Evolutionary conservation across 1,140 invertebrate species (phyloP).

Genomic region (Papilio dardanus): DNA sequence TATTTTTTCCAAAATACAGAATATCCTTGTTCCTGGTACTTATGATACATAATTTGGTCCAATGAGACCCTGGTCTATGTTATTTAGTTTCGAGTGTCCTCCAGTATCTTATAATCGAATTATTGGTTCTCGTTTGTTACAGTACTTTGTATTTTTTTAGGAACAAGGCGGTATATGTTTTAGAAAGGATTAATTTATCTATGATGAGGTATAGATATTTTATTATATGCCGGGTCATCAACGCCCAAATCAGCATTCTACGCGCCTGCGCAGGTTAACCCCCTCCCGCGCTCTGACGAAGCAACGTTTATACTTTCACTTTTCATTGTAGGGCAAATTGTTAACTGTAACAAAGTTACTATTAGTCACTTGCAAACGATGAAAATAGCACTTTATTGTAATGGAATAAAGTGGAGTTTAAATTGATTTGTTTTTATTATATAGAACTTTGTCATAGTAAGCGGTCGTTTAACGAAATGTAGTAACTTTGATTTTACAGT

Average conservation of each 20-base stretch:
- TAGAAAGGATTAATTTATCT: slow-evolving; percentile 12
- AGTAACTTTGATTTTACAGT: slow-evolving; percentile 46
- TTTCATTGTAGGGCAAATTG: slow-evolving; percentile 76
- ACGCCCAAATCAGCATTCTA: slow-evolving; percentile 73
- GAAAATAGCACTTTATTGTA: slow-evolving; percentile 39
- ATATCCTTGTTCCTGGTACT: too few relatives aligned
- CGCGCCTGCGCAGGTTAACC: slow-evolving; percentile 59
- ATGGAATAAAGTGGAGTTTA: slow-evolving; percentile 42
- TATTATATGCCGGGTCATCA: slow-evolving; percentile 66
- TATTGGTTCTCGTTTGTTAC: too few relatives aligned
- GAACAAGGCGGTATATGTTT: too few relatives aligned
- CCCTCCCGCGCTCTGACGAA: slow-evolving; percentile 50
- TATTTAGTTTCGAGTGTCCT: too few relatives aligned
- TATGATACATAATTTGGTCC: too few relatives aligned
- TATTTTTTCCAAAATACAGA: too few relatives aligned
- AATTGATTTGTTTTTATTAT: background rate
- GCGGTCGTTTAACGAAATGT: slow-evolving; percentile 52
- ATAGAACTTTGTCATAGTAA: slow-evolving; percentile 60
- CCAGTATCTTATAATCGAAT: too few relatives aligned
- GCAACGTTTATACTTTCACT: slow-evolving; percentile 72
- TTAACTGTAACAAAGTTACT: slow-evolving; percentile 50
- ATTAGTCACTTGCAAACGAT: background rate
- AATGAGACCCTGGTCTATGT: too few relatives aligned
- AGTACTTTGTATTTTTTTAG: too few relatives aligned
- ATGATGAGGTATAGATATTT: background rate